Base-by-base conservation (phyloP, 1,140 invertebrate genomes). In the Oryctes rhinoceros region DNA sequence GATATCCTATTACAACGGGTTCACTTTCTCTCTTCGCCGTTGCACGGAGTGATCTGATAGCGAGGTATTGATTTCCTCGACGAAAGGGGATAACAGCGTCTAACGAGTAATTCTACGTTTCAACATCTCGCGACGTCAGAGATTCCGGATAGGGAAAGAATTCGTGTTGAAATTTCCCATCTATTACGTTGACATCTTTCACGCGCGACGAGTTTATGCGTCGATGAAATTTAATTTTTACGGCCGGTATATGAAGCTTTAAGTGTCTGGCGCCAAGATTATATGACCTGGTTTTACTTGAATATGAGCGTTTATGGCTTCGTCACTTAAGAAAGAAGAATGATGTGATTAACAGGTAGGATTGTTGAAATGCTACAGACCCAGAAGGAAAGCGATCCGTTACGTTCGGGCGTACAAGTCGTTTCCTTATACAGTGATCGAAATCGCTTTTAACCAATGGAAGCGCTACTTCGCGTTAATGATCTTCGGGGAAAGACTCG, bases 201-300 rank as follows among this genome's bases (percentile, higher is more conserved):
- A 71, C 18, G 18, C 35, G 18, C 18, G 7, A 20, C n/a, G 18
- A 59, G 53, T 59, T 59, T 71, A 71, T 37, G 24, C 37, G 18
- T 35, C 65, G 65, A 71, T 71, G 20, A 37, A 71, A 71, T 71
- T 71, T 11, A 30, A 37, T 71, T 71, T 71, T 71, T 71, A 71
- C 24, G 20, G 20, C 35, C 30, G 18, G 35, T 71, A 71, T 71
- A 71, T 71, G 65, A 44, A 71, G 65, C 35, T 71, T 71, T 71
- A 71, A 71, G 35, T 37, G 65, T 71, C 65, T 71, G 65, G 65
- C 65, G 65, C 65, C 65, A 71, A 71, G 65, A 71, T 71, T 71
- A 71, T 71, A 71, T 71, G 65, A 71, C 65, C 65, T 35, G 24
- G 65, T 71, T 71, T 37, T 71, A 35, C 35, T 71, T 71, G 35